Base-by-base conservation (phyloP, 2,888 invertebrate species). In the Chydorus sphaericus region DNA sequence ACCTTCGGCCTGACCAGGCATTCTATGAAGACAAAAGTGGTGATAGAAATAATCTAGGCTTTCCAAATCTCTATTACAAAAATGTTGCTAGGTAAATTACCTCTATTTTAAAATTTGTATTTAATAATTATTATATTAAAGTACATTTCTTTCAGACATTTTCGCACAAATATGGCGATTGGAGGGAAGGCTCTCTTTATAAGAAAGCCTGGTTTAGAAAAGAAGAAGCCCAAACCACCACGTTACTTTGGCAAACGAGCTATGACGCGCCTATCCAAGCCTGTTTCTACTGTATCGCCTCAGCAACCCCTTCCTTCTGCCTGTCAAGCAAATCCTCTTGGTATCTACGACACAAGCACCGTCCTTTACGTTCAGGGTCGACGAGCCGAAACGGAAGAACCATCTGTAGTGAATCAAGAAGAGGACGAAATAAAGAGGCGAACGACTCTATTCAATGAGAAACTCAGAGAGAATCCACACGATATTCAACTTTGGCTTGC, bases 401-500 rank as follows among this genome's bases (percentile, higher is more conserved):
- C 20, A n/a, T 10, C 49, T 23, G 11, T 11, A 16, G 20, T 6
- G 11, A 36, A 14, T 16, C 23, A 14, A 48, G 54, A 54, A 54
- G 55, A 49, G 28, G 30, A 23, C 10, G 28, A 30, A n/a, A 31
- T 55, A 3, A n/a, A 33, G 14, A 31, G 26, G 20, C 30, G 20
- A 36, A 48, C 33, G 10, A 37, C 48, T 48, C 56, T 58, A 10
- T 71, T 63, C 58, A 71, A 71, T 59, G 65, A 64, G 57, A 58
- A 62, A 38, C 60, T 71, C 10, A 60, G 66, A 39, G 66, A 67
- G 29, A 61, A 67, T 31, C 69, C 72, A 16, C 52, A 60, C 14
- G 65, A 71, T 62, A 61, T 69, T 8, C 55, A 65, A 29, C 57
- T 67, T 26, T 72, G 72, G 73, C 58, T 72, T 8, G 67, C 71